Evolutionary conservation across 1,140 invertebrate genomes (phyloP).

Genomic region (Zaprionus ghesquierei): DNA sequence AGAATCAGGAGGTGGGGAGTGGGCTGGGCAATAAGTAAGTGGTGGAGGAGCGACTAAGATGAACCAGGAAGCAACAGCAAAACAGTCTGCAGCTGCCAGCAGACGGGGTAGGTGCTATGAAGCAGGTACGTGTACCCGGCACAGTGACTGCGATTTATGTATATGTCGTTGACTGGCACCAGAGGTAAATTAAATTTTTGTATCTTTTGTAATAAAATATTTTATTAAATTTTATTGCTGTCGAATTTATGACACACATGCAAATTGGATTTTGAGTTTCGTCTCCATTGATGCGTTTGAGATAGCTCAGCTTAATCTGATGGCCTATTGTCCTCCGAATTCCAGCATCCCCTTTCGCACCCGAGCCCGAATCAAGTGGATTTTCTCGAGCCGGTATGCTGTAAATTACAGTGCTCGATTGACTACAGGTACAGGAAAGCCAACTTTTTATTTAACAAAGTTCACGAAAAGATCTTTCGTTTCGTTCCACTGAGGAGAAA

Average conservation of each 20-base stretch:
- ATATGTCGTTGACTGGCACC: slow-evolving; percentile 27
- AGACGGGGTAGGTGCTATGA: background rate
- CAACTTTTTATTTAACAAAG: background rate
- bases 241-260: slow-evolving; percentile 47
- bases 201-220: slow-evolving; percentile 70
- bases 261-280: slow-evolving; percentile 40
- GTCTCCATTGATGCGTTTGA: background rate
- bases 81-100: slow-evolving; percentile 7
- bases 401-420: background rate
- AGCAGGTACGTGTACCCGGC: background rate
- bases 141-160: slow-evolving; percentile 42
- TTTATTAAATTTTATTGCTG: slow-evolving; percentile 68
- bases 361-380: background rate
- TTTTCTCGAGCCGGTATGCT: background rate
- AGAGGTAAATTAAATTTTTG: slow-evolving; percentile 55
- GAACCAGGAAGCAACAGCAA: slow-evolving; percentile 40
- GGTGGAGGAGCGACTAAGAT: slow-evolving; percentile 33
- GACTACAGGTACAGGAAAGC: background rate
- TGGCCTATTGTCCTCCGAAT: background rate
- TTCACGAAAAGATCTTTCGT: background rate
- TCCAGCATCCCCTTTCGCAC: background rate
- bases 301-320: background rate
- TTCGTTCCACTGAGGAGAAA: background rate
- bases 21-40: background rate
- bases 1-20: background rate